phyloP scores from a whole-genome alignment of 2,888 invertebrate genomes.

The Erebia aethiops region DNA sequence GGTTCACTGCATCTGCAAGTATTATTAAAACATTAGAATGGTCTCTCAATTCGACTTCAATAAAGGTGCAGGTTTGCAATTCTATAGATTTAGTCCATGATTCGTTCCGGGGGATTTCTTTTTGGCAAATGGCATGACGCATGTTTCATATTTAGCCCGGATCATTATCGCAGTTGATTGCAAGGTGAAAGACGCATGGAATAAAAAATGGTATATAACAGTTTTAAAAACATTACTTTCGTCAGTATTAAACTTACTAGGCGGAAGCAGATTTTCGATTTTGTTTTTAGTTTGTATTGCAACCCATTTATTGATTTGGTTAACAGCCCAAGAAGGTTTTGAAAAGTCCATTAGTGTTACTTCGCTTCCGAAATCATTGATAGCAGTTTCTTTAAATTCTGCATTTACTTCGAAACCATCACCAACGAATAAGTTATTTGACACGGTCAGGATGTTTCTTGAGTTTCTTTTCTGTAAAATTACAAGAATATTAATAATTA shows the following conservation, averaged over 20 bases:
- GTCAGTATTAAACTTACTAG: conserved; percentile 67
- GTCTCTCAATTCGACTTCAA: neutral
- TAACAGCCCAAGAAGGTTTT: conserved; percentile 69
- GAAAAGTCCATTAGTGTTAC: conserved; percentile 81
- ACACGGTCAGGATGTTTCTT: conserved; percentile 62
- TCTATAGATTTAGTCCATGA: conserved; percentile 22
- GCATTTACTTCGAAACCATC: conserved; percentile 58
- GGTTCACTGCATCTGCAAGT: conserved; percentile 72
- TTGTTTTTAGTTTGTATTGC: conserved; percentile 85
- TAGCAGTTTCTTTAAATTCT: conserved; percentile 58
- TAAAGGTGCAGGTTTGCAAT: no score
- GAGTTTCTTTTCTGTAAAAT: conserved; percentile 62
- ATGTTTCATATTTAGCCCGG: neutral
- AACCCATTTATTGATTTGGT: conserved; percentile 89
- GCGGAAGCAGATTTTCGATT: conserved; percentile 83
- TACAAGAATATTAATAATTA: neutral
- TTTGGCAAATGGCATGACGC: neutral
- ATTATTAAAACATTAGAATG: neutral
- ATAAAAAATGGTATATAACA: no score
- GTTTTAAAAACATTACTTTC: neutral
- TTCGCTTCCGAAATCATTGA: conserved; percentile 80
- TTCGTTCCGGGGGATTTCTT: neutral
- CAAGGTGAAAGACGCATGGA: no score
- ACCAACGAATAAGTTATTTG: conserved; percentile 66
- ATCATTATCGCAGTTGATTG: no score